These are phyloP conservation scores for Xyrauchen texanus DNA, from an alignment of 2,113 vertebrate genomes.

Conservation along the genomic window DNA sequence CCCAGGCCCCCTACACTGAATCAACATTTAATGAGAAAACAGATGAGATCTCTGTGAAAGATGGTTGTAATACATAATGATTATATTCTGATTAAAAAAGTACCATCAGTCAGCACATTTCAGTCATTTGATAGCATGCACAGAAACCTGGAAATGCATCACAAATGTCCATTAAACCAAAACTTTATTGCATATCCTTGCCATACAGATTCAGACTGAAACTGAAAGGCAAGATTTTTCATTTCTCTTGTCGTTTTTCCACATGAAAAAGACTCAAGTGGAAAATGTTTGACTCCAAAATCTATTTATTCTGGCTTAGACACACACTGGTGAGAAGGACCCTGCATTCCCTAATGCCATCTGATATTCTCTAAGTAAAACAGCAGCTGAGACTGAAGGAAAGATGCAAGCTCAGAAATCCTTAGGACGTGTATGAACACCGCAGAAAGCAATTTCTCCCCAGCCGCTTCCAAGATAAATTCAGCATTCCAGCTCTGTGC, in stretches of 20 bases:
- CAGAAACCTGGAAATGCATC: too few relatives aligned
- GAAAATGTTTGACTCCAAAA: too few relatives aligned
- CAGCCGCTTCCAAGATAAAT: conserved; percentile 42
- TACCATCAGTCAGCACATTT: background rate
- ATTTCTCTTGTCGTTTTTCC: conserved; percentile 18
- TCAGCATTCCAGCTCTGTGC: conserved; percentile 3
- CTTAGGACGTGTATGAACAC: conserved; percentile 30
- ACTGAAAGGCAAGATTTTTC: background rate
- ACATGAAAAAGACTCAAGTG: conserved; percentile 10
- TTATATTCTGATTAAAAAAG: too few relatives aligned
- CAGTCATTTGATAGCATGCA: too few relatives aligned
- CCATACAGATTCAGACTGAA: background rate
- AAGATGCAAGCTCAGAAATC: conserved; percentile 8
- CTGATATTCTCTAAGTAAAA: conserved; percentile 65
- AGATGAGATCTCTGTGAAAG: too few relatives aligned
- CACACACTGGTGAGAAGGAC: background rate
- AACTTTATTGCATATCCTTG: background rate
- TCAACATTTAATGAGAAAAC: too few relatives aligned
- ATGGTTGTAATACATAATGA: too few relatives aligned
- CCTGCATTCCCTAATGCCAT: conserved; percentile 62
- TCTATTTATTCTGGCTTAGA: conserved; percentile 38
- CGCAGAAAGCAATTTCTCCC: conserved; percentile 4
- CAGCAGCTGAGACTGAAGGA: conserved; percentile 61
- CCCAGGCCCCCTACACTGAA: too few relatives aligned
- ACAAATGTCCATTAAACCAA: too few relatives aligned